Evolutionary conservation across 2,113 vertebrate species (phyloP), one percentile per base, ranked within the genome.

Genomic region (Spheniscus mendiculus): DNA sequence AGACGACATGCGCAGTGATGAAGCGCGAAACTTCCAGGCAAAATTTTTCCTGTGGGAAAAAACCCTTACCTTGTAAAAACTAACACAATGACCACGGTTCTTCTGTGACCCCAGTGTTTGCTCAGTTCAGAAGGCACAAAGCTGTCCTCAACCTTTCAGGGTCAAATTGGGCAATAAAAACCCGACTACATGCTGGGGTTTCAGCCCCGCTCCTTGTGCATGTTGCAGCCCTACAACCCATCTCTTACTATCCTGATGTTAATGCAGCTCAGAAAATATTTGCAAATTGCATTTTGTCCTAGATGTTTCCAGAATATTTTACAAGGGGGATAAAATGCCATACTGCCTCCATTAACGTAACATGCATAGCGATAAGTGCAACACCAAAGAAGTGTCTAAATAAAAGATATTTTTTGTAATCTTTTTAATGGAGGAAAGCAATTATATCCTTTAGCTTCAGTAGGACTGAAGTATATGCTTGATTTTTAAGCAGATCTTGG

Each of bases 11-110:
- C 1, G 0, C 65, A 20, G 67, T 70, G 95, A 93, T 93, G 92
- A 91, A 96, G 84, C 6, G 65, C 0, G 4, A 83, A 91, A 90
- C 44, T 80, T 84, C 50, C 85, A 85, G 87, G 79, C 85, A 59
- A 83, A 71, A 8, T 58, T 91, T 96, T 96, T 95, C 95, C 97
- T 96, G 92, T 97, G 97, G 97, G 97, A 97, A 98, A 97, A 93
- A 67, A 0, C 34, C 69, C 59, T 95, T 90, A 96, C 95, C 95
- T 97, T 97, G 94, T 85, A 42, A 90, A 92, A 79, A 40, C 70
- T 4, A 89, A 89, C 34, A 93, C 82, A 81, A 86, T 86, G 62
- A 69, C 93, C 81, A 71, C 6, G 16, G 72, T 92, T 69, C 71
- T 95, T 93, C 69, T 71, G 63, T 97, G 92, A 95, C 85, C 84